Evolutionary conservation across 1,140 invertebrate species (phyloP).

Genomic region (Mactra quadrangularis): DNA sequence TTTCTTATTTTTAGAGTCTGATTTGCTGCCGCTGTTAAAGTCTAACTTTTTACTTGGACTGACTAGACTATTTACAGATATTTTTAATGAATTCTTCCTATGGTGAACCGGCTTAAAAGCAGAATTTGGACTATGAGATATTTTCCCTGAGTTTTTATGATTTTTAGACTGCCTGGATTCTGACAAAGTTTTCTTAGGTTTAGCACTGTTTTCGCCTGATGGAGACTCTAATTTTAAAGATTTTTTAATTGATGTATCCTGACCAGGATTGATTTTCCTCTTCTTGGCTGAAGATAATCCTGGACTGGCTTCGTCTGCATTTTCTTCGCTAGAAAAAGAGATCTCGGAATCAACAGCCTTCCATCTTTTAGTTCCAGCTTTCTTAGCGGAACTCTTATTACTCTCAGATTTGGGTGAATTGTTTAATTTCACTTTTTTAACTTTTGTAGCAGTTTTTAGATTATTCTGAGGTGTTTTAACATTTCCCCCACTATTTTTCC

Average conservation of each 20-base stretch:
- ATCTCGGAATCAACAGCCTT: slow-evolving; percentile 24
- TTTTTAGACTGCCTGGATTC: not conserved
- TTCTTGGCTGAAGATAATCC: too few relatives aligned
- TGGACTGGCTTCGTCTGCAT: not conserved
- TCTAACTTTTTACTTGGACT: not conserved
- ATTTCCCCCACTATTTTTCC: not conserved
- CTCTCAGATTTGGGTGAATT: not conserved
- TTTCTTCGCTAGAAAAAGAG: slow-evolving; percentile 36
- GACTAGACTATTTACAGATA: slow-evolving; percentile 19
- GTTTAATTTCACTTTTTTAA: not conserved
- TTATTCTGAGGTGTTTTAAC: not conserved
- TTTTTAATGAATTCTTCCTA: slow-evolving; percentile 2
- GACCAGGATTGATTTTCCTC: too few relatives aligned
- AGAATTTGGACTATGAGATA: not conserved
- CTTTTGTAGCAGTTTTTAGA: not conserved
- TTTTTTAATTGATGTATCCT: too few relatives aligned
- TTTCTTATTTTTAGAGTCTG: not conserved
- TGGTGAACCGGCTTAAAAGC: slow-evolving; percentile 10
- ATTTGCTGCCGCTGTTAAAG: not conserved
- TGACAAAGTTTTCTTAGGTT: too few relatives aligned
- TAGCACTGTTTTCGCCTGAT: too few relatives aligned
- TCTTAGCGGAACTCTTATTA: not conserved
- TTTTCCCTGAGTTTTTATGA: not conserved
- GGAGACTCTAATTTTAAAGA: too few relatives aligned
- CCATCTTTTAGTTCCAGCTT: slow-evolving; percentile 8